These are phyloP conservation scores for Prinia subflava DNA, from an alignment of 2,113 vertebrate genomes.

Conservation along the genomic window DNA sequence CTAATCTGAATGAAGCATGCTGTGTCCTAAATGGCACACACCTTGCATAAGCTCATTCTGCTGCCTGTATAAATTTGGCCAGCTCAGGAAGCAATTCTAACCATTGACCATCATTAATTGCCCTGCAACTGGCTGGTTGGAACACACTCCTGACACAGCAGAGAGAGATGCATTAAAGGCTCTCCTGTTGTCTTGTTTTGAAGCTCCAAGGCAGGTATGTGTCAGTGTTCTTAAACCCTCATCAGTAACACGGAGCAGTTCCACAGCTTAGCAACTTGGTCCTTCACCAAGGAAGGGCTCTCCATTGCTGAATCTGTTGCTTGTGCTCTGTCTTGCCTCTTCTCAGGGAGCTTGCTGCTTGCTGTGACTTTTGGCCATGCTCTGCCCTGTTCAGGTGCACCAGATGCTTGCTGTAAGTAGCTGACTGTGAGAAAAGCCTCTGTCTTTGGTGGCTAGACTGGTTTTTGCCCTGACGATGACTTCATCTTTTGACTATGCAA, in stretches of 20 bases:
- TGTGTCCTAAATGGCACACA: background rate
- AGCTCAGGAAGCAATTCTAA: background rate
- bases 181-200: background rate
- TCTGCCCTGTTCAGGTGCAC: background rate
- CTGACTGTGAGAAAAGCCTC: background rate
- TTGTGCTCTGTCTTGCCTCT: background rate
- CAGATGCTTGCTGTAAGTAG: background rate
- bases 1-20: background rate
- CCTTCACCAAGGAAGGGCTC: background rate
- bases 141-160: background rate
- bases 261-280: background rate
- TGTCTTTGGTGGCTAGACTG: background rate
- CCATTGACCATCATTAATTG: background rate
- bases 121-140: background rate
- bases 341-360: background rate
- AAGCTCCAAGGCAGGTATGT: background rate
- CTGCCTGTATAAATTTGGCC: background rate
- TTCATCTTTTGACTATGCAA: constrained; percentile 28
- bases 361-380: background rate
- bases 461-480: constrained; percentile 9
- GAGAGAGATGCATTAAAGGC: background rate
- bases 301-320: background rate
- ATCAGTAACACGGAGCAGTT: rapidly evolving
- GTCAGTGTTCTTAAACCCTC: background rate
- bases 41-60: background rate